Conservation (phyloP, 1,140 invertebrate species). For the Antheraea pernyi region DNA sequence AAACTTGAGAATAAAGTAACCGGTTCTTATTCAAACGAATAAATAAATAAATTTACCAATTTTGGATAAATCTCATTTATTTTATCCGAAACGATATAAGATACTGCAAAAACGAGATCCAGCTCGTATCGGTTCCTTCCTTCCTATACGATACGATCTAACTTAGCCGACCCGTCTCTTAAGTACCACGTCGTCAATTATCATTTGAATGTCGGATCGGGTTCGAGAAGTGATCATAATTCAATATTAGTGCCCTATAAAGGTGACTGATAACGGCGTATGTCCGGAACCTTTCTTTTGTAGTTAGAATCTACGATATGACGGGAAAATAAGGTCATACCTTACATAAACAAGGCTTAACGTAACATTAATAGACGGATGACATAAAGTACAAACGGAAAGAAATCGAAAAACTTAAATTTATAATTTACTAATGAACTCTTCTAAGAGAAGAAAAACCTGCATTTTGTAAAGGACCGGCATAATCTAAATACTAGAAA, state of each 20-base stretch:
- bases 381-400: too few relatives aligned
- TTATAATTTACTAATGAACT: too few relatives aligned
- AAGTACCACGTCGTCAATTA: conserved; percentile 56
- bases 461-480: too few relatives aligned
- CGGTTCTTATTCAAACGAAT: neutral
- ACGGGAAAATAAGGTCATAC: conserved; percentile 23
- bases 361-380: too few relatives aligned
- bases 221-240: conserved; percentile 45
- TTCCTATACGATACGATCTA: conserved; percentile 38
- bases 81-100: neutral
- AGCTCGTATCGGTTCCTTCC: neutral
- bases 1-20: neutral
- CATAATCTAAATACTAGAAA: too few relatives aligned
- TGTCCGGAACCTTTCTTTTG: conserved; percentile 29
- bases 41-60: neutral
- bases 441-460: too few relatives aligned
- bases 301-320: conserved; percentile 29
- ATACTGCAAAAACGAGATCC: neutral
- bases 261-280: conserved; percentile 61
- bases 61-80: neutral
- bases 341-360: too few relatives aligned
- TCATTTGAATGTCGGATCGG: conserved; percentile 55
- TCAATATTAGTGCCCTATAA: conserved; percentile 69
- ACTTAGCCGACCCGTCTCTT: conserved; percentile 57
- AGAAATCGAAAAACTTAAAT: too few relatives aligned